Base-by-base conservation (phyloP, 2,113 vertebrate species). In the Pachyramphus minor region DNA sequence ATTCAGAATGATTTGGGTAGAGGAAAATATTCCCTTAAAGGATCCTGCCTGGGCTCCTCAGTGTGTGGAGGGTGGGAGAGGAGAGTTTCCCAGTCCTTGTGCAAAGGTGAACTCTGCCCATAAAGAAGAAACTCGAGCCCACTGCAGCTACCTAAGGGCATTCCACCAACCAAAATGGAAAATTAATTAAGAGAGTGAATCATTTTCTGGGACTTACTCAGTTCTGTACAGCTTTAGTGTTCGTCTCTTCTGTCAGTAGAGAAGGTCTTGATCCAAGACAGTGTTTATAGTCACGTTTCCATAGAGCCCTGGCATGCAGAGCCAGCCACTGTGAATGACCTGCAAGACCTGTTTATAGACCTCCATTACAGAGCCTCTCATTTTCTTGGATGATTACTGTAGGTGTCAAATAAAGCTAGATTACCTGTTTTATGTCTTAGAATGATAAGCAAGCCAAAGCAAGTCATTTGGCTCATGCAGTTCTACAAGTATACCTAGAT, bases 371-470 rank as follows among this genome's bases (percentile, higher is more conserved):
- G 93, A 76, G 84, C 87, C 89, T 96, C 94, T 95, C 87, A 96
- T 94, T 92, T 92, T 96, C 94, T 94, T 94, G 91, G 79, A 89
- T 96, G 87, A 96, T 93, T 97, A 89, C 84, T 45, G 59, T 84
- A 95, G 91, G 85, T 93, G 90, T 95, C 91, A 96, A 96, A 95
- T 96, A 95, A 96, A 96, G 95, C 75, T 87, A 82, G 91, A 91
- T 96, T 95, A 86, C 80, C 86, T 95, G 96, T 12, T 96, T 94
- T 97, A 91, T 95, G 92, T 93, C 92, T 96, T 66, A 85, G 95
- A 93, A 95, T 58, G 96, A 96, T 94, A 96, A 97, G 96, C 97
- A 97, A 96, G 97, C 96, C 92, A 95, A 96, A 96, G 94, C 97
- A 97, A 96, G 97, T 95, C 33, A 67, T 84, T 96, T 97, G 96